phyloP scores from a whole-genome alignment of 2,888 invertebrate genomes.

The Aphidius colemani region DNA sequence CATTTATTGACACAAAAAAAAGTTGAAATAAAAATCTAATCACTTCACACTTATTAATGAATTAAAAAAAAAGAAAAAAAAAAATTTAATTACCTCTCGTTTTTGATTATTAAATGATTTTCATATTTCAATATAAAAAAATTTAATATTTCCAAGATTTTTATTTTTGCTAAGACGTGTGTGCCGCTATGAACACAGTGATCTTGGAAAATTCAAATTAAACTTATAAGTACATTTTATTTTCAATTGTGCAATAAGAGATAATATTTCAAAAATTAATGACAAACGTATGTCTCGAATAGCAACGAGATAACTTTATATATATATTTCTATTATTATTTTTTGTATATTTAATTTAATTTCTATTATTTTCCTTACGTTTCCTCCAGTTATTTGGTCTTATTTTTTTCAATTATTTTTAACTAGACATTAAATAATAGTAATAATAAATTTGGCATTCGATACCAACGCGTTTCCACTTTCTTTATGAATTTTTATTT shows the following conservation, averaged over 20 bases:
- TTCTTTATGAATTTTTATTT: constrained; percentile 5
- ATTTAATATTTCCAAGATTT: constrained; percentile 14
- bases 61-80: constrained; percentile 20
- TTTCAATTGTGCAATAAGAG: neutral
- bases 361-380: constrained; percentile 3
- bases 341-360: neutral
- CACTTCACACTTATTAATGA: neutral
- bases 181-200: constrained; percentile 34
- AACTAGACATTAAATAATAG: neutral
- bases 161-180: constrained; percentile 30
- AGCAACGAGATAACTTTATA: constrained; percentile 7
- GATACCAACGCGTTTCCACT: constrained; percentile 8
- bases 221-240: constrained; percentile 26
- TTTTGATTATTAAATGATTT: constrained; percentile 9
- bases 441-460: constrained; percentile 9
- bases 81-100: constrained; percentile 26
- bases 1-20: no score
- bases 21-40: no score
- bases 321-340: neutral
- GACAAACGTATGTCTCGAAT: neutral
- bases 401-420: neutral
- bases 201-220: constrained; percentile 14
- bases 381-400: neutral
- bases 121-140: constrained; percentile 10
- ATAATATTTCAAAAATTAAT: constrained; percentile 5